Evolutionary conservation across 2,888 invertebrate species (phyloP).

Genomic region (Eledona agricola): DNA sequence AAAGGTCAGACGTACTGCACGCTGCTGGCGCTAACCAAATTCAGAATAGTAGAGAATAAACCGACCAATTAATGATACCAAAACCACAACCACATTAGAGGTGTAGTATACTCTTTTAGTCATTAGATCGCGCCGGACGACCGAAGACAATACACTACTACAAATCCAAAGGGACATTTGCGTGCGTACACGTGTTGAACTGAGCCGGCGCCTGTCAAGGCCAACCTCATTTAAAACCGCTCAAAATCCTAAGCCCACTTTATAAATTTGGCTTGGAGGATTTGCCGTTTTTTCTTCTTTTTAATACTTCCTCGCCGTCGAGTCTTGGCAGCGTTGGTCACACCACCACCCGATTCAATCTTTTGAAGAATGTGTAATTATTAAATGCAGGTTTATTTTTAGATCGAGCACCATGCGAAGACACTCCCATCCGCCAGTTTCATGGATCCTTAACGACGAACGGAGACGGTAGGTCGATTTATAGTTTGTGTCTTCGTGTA

Average conservation of each 20-base stretch:
- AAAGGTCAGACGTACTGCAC: constrained; percentile 41
- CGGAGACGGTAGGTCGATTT: constrained; percentile 79
- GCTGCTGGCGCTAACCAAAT: constrained; percentile 41
- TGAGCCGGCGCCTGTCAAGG: constrained; percentile 37
- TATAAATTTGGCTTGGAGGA: constrained; percentile 35
- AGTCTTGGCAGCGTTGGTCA: not conserved
- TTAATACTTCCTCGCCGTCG: not conserved
- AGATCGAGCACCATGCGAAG: constrained; percentile 77
- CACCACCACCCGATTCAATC: not conserved
- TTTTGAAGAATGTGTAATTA: not conserved
- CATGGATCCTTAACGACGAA: constrained; percentile 83
- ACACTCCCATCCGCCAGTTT: constrained; percentile 67
- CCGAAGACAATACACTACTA: no score
- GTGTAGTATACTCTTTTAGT: no score
- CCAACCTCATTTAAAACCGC: constrained; percentile 38
- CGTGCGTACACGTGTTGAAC: constrained; percentile 32
- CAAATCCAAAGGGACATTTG: no score
- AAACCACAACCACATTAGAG: no score
- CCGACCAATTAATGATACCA: no score
- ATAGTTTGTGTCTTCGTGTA: no score
- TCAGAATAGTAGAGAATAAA: no score
- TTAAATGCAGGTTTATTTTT: constrained; percentile 52
- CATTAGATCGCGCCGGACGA: no score
- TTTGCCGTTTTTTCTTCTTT: constrained; percentile 8
- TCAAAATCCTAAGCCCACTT: constrained; percentile 31